Conservation (phyloP, 1,140 invertebrate species). For the Nephila pilipes region DNA sequence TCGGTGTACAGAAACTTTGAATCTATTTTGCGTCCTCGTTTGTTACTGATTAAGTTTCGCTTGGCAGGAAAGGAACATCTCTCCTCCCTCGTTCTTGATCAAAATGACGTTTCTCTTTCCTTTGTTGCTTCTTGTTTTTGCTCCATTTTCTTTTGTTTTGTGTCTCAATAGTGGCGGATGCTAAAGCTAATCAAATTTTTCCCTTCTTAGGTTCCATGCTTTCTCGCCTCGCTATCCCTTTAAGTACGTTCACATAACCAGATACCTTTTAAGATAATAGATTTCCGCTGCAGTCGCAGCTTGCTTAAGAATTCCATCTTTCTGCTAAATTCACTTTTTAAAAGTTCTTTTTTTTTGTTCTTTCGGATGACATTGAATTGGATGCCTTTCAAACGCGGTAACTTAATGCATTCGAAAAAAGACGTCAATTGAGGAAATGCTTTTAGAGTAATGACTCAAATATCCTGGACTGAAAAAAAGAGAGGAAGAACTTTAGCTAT, state of each 20-base stretch:
- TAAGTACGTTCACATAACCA: not conserved
- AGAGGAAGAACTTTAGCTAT: too few relatives aligned
- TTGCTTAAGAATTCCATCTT: not conserved
- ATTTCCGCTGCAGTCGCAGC: not conserved
- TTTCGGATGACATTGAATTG: not conserved
- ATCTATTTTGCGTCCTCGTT: not conserved
- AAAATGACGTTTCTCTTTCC: not conserved
- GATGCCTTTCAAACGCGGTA: not conserved
- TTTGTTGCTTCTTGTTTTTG: not conserved
- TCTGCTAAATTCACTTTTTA: not conserved
- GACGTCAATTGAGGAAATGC: too few relatives aligned
- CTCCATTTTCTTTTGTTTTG: not conserved
- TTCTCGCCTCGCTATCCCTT: not conserved
- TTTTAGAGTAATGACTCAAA: too few relatives aligned
- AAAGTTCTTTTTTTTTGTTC: not conserved
- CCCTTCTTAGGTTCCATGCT: not conserved
- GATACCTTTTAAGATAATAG: constrained; percentile 18
- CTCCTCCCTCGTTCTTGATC: not conserved
- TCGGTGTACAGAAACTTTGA: not conserved
- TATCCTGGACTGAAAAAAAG: too few relatives aligned
- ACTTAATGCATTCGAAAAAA: not conserved
- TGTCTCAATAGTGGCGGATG: not conserved
- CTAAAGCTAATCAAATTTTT: not conserved
- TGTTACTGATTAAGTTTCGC: not conserved
- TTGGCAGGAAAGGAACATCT: not conserved